Conservation (phyloP, 2,797 vertebrate genomes). For the Danio choprae region DNA sequence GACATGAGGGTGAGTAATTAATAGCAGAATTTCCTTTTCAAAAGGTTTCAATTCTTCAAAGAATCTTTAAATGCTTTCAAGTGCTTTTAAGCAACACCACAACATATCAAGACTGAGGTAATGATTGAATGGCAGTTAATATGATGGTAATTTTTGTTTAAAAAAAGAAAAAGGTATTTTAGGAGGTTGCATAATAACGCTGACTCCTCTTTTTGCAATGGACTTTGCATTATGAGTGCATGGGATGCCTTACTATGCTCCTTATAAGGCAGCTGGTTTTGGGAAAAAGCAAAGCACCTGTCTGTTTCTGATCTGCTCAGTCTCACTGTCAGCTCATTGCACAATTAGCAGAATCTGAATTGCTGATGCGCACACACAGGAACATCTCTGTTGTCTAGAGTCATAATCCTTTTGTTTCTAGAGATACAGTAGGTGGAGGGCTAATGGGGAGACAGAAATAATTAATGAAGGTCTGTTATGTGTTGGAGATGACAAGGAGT, state of each 20-base stretch:
- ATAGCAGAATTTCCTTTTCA: too few relatives aligned
- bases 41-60: too few relatives aligned
- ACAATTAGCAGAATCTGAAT: background rate
- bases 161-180: too few relatives aligned
- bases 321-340: background rate
- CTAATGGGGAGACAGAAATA: background rate
- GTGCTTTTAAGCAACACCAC: too few relatives aligned
- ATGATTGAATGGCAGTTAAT: too few relatives aligned
- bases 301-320: constrained; percentile 8
- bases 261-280: background rate
- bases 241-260: background rate
- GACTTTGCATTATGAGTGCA: too few relatives aligned
- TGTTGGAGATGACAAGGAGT: constrained; percentile 4
- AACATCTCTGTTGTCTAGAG: constrained; percentile 4
- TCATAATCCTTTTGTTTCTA: constrained; percentile 20
- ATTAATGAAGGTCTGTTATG: constrained; percentile 8
- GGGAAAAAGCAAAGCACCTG: background rate
- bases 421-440: background rate
- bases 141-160: too few relatives aligned
- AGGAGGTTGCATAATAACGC: too few relatives aligned
- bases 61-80: too few relatives aligned
- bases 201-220: too few relatives aligned
- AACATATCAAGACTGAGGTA: too few relatives aligned
- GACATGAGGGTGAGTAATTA: too few relatives aligned
- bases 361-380: background rate